Conservation (phyloP, 2,113 vertebrate species). For the Mixornis gularis region DNA sequence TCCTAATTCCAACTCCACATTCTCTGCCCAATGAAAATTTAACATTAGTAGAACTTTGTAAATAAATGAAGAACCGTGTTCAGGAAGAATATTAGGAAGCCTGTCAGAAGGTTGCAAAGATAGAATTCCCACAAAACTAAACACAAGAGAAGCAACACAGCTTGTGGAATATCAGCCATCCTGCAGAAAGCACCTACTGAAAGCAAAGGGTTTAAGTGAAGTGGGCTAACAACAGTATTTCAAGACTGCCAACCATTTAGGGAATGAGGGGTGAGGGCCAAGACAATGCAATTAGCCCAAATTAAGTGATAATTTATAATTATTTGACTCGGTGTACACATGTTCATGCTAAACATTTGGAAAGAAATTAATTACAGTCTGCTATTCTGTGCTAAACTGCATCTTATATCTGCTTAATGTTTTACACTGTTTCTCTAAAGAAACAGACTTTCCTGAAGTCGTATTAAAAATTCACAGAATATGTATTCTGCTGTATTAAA, state of each 20-base stretch:
- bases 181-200: background rate
- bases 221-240: background rate
- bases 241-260: background rate
- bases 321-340: background rate
- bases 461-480: background rate
- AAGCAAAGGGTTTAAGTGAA: background rate
- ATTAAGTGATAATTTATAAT: background rate
- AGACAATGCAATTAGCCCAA: background rate
- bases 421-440: background rate
- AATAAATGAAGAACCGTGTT: background rate
- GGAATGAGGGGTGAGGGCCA: background rate
- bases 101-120: background rate
- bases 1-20: background rate
- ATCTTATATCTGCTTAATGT: background rate
- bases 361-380: background rate
- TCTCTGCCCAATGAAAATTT: background rate
- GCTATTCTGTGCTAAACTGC: background rate
- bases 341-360: rapidly evolving
- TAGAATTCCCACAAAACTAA: rapidly evolving
- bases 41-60: background rate
- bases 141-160: rapidly evolving
- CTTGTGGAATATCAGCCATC: background rate
- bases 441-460: background rate
- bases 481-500: background rate
- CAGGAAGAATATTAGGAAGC: background rate